Conservation (phyloP, 2,888 invertebrate genomes). For the Synergus gifuensis region DNA sequence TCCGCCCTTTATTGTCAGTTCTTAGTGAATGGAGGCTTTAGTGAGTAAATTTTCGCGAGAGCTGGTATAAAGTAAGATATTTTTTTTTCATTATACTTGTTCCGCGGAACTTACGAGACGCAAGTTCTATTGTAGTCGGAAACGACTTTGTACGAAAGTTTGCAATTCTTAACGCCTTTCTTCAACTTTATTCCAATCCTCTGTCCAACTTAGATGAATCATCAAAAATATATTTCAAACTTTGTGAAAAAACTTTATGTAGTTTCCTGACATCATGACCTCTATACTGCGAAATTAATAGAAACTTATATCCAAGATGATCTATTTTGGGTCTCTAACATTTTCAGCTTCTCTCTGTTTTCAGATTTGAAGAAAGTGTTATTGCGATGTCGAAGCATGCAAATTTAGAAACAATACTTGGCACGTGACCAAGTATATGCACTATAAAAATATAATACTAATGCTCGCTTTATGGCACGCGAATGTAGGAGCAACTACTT, state of each 20-base stretch:
- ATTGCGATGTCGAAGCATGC: not conserved
- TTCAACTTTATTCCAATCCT: slow-evolving; percentile 30
- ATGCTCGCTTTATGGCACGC: not conserved
- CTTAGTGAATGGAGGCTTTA: slow-evolving; percentile 37
- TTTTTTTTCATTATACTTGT: slow-evolving; percentile 37
- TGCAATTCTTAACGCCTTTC: slow-evolving; percentile 37
- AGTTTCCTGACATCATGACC: too few relatives aligned
- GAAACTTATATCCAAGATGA: too few relatives aligned
- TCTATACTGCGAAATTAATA: too few relatives aligned
- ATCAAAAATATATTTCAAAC: too few relatives aligned
- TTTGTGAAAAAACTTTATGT: too few relatives aligned
- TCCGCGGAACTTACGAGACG: slow-evolving; percentile 34
- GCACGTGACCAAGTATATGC: slow-evolving; percentile 15
- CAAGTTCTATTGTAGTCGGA: slow-evolving; percentile 31
- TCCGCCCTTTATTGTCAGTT: slow-evolving; percentile 34
- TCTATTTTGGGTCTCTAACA: not conserved
- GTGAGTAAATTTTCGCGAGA: slow-evolving; percentile 41
- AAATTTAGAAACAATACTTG: not conserved
- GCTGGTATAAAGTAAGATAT: slow-evolving; percentile 37
- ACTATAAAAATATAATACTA: slow-evolving; percentile 22
- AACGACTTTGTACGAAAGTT: slow-evolving; percentile 36
- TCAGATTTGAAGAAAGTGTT: not conserved
- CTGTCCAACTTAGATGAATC: not conserved
- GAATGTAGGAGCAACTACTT: slow-evolving; percentile 31
- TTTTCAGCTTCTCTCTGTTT: not conserved